A percentile compares a stretch with the other conserved stretches of the same genome.
Conservation (phyloP, 2,888 invertebrate species). For the Meta bourneti region DNA sequence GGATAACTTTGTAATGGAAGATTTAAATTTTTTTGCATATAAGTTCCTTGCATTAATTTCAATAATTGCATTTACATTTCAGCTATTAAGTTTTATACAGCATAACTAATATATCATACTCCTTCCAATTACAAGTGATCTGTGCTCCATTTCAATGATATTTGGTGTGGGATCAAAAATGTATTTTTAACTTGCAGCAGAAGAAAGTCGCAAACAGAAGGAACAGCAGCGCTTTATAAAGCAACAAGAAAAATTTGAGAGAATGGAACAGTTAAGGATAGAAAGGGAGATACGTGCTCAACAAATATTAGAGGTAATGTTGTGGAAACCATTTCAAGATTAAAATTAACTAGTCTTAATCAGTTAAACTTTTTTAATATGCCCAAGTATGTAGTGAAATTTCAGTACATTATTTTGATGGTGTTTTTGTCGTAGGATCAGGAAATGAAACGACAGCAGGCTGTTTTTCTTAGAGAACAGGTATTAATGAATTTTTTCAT, state of each 20-base stretch:
- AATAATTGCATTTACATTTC: too few species aligned
- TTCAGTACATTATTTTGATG: not conserved
- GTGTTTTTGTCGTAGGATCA: conserved; percentile 64
- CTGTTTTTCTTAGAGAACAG: conserved; percentile 81
- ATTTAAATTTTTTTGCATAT: too few species aligned
- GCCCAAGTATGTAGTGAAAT: not conserved
- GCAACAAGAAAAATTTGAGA: conserved; percentile 89
- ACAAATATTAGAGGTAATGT: conserved; percentile 90
- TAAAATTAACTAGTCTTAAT: not conserved
- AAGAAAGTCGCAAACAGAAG: conserved; percentile 80
- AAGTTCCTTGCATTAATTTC: too few species aligned
- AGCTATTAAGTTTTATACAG: too few species aligned
- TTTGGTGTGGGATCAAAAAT: too few species aligned
- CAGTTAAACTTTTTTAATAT: not conserved
- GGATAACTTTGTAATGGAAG: too few species aligned
- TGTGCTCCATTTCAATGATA: too few species aligned
- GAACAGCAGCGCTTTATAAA: conserved; percentile 84
- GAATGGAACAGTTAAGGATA: conserved; percentile 89
- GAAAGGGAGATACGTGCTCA: conserved; percentile 91
- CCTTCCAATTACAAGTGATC: too few species aligned
- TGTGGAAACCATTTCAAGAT: not conserved
- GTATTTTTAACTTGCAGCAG: conserved; percentile 77
- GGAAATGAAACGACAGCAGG: conserved; percentile 76
- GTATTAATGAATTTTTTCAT: conserved; percentile 79
- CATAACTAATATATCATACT: too few species aligned